Evolutionary conservation across 2,888 invertebrate species (phyloP).

Genomic region (Galeopsomyia nigrocyanea): DNA sequence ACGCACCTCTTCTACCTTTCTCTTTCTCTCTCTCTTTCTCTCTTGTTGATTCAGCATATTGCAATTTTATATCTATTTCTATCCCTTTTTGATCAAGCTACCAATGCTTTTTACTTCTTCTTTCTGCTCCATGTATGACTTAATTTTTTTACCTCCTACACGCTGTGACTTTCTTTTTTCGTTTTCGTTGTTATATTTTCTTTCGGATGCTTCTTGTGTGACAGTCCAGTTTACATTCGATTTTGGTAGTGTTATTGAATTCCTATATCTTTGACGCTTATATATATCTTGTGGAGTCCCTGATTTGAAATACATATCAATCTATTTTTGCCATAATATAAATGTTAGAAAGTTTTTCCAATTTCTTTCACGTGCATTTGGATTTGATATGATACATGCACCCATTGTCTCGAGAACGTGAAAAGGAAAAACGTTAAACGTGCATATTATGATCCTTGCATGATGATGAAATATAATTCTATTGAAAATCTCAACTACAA

Average conservation of each 20-base stretch:
- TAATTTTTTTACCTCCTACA: neutral
- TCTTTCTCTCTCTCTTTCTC: slow-evolving; percentile 46
- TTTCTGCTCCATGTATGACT: neutral
- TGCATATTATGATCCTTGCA: no score
- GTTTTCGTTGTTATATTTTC: slow-evolving; percentile 24
- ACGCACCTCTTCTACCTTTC: slow-evolving; percentile 55
- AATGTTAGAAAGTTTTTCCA: no score
- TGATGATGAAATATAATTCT: no score
- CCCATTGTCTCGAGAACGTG: no score
- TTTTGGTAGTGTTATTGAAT: slow-evolving; percentile 15
- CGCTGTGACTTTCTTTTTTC: slow-evolving; percentile 18
- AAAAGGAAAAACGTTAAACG: no score
- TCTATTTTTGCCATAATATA: no score
- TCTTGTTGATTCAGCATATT: slow-evolving; percentile 20
- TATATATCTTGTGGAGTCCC: neutral
- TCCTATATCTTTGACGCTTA: neutral
- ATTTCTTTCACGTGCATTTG: no score
- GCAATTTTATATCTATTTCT: neutral
- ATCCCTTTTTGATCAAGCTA: neutral
- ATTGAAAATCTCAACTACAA: no score
- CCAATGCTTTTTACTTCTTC: neutral
- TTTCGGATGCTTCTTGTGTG: slow-evolving; percentile 41
- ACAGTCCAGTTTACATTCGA: slow-evolving; percentile 13
- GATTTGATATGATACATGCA: no score
- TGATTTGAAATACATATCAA: no score